Evolutionary conservation across 2,113 vertebrate genomes (phyloP), one percentile per base, ranked within the genome.

Genomic region (Grammatotria lemairii): DNA sequence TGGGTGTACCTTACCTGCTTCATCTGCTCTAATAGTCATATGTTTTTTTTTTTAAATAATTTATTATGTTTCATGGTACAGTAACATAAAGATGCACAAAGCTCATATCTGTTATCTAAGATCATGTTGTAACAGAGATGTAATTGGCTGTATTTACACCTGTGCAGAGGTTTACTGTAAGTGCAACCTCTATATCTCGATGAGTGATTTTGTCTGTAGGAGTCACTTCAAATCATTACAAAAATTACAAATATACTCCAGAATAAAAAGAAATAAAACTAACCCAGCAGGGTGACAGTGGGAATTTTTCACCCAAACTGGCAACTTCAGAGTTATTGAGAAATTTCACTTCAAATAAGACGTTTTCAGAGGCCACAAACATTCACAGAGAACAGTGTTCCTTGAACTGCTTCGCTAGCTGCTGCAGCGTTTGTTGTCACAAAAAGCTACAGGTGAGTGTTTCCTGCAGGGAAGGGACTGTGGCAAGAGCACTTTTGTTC

Each of bases 31-130:
- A 78, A 53, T 16, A 81, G 42, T 54, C 28, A 17, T 5, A 7
- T 16, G 17, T 21, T 28, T 55, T 4, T 58, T 4, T 58, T 9
- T 1, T 0, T 0, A 3, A 28, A 73, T 42, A 42, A 2, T 42
- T 26, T 8, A 19, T 42, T 19, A 35, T 35, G 8, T 73, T 12
- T 53, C 11, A 8, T 23, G 42, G 23, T 51, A 33, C 65, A 70
- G 5, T 23, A n/a, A 65, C 13, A 4, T 42, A 21, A 55, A 2
- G 10, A 60, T 90, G 40, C 28, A 28, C 54, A 81, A 19, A 55
- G 8, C 42, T 45, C n/a, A 23, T 26, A 26, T 73, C 13, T 45
- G 14, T 42, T 42, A 70, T 26, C 28, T 31, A 6, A 17, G 19
- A 40, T 26, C 14, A 85, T 73, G 26, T 8, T 35, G 26, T 13